These are phyloP conservation scores for Oscheius sp. DNA, from an alignment of 2,888 invertebrate genomes.

Conservation along the genomic window DNA sequence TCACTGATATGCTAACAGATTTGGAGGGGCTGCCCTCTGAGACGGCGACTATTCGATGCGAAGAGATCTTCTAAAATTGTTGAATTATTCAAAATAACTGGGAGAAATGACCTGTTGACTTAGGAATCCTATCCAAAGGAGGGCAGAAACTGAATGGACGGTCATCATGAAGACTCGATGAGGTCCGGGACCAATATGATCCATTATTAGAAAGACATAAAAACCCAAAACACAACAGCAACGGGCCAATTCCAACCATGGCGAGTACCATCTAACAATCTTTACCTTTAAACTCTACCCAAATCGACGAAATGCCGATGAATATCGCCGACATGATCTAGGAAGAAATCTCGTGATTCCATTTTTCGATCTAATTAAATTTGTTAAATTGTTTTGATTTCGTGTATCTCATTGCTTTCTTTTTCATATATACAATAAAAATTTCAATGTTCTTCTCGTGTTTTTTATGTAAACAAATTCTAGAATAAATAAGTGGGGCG, in stretches of 20 bases:
- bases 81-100: no score
- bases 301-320: conserved; percentile 99
- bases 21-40: neutral
- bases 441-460: no score
- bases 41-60: conserved; percentile 9
- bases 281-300: no score
- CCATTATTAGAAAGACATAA: conserved; percentile 58
- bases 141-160: conserved; percentile 38
- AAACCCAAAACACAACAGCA: conserved; percentile 64
- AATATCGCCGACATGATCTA: conserved; percentile 73
- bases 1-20: conserved; percentile 10
- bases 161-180: conserved; percentile 64
- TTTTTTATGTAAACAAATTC: no score
- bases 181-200: conserved; percentile 63
- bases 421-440: no score
- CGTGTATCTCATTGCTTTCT: no score
- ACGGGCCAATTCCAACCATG: conserved; percentile 63
- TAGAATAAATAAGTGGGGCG: no score
- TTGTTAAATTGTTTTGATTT: no score
- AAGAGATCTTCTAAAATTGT: conserved; percentile 14
- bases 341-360: neutral
- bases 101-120: conserved; percentile 37
- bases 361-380: neutral
- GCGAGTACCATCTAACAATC: conserved; percentile 68
- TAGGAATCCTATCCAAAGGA: conserved; percentile 56